These are phyloP conservation scores for Linurgus olivaceus DNA, from an alignment of 2,797 vertebrate species.

Conservation along the genomic window DNA sequence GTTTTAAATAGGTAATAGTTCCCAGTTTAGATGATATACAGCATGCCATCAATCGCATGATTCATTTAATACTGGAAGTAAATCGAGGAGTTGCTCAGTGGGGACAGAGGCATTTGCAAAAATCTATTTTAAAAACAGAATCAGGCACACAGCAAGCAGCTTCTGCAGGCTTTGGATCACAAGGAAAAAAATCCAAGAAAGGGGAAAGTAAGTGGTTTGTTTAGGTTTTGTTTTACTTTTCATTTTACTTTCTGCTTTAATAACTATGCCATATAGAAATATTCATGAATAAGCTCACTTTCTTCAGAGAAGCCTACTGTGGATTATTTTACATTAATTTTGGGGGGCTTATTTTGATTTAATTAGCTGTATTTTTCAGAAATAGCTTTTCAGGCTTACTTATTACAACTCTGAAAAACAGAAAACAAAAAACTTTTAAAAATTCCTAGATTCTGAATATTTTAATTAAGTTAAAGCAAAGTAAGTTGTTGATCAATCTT, in stretches of 20 bases:
- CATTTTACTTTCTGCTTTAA: background rate
- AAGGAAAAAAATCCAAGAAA: background rate
- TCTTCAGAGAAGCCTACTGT: background rate
- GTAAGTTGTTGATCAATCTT: background rate
- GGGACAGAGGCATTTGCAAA: slow-evolving; percentile 70
- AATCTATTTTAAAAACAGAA: background rate
- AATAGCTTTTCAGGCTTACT: background rate
- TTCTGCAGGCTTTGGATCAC: background rate
- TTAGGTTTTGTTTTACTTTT: background rate
- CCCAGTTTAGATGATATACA: slow-evolving; percentile 83
- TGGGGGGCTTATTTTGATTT: background rate
- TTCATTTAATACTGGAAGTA: slow-evolving; percentile 79
- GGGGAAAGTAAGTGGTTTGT: slow-evolving; percentile 60
- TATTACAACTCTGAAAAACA: background rate
- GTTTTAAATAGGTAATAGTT: slow-evolving; percentile 75
- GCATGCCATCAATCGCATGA: slow-evolving; percentile 75
- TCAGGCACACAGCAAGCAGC: background rate
- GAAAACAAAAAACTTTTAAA: background rate
- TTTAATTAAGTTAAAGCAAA: background rate
- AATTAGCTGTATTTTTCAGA: background rate
- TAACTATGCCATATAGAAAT: background rate
- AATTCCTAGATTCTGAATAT: background rate
- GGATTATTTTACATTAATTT: background rate
- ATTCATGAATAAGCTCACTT: background rate
- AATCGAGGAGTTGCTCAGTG: slow-evolving; percentile 79